Evolutionary conservation across 2,797 vertebrate genomes (phyloP).

Genomic region (Danio tinwini): DNA sequence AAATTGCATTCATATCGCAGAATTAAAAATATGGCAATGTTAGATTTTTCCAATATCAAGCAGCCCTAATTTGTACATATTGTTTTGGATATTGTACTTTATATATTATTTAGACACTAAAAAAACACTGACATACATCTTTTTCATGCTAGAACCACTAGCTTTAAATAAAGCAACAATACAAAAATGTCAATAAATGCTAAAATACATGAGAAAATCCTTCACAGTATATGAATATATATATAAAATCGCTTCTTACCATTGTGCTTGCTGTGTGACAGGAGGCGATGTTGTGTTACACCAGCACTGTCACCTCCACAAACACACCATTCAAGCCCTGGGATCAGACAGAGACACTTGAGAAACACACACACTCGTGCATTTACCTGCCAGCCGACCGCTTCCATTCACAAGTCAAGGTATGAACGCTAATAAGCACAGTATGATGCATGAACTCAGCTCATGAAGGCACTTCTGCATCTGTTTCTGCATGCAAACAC

Average conservation of each 20-base stretch:
- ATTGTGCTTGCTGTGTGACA: conserved; percentile 81
- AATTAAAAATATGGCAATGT: too few relatives aligned
- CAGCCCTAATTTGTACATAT: too few relatives aligned
- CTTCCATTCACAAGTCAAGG: background rate
- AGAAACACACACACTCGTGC: background rate
- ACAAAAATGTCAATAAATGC: too few relatives aligned
- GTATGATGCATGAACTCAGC: conserved; percentile 9
- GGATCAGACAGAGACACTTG: conserved; percentile 53
- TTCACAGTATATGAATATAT: too few relatives aligned
- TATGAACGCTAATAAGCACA: background rate
- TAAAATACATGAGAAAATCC: too few relatives aligned
- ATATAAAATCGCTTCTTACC: conserved; percentile 64
- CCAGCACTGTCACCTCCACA: conserved; percentile 80
- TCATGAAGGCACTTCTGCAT: conserved; percentile 14
- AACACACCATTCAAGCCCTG: conserved; percentile 82
- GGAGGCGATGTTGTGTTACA: conserved; percentile 79
- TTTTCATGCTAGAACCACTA: too few relatives aligned
- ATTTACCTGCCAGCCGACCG: background rate
- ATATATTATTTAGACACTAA: too few relatives aligned
- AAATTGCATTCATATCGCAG: too few relatives aligned
- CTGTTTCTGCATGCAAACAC: background rate
- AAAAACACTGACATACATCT: too few relatives aligned
- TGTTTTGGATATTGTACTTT: too few relatives aligned
- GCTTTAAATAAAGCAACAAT: too few relatives aligned
- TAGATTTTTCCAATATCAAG: too few relatives aligned